Evolutionary conservation across 1,140 invertebrate genomes (phyloP).

Genomic region (Meloidogyne floridensis): DNA sequence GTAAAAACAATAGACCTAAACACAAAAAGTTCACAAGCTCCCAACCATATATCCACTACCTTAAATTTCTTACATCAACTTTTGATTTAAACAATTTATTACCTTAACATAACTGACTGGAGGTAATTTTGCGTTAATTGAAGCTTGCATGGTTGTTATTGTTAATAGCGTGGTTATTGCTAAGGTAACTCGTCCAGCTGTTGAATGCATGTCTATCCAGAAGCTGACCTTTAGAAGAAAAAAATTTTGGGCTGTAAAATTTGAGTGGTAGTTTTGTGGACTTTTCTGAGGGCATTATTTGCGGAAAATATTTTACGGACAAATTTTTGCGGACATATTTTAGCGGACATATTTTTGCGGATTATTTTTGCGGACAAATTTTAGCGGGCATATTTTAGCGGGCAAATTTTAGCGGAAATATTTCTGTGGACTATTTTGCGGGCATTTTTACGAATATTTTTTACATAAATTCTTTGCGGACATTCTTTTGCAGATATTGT

Average conservation of each 20-base stretch:
- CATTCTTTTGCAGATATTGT: not conserved
- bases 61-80: not conserved
- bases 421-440: no score
- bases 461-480: no score
- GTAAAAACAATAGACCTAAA: constrained; percentile 31
- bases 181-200: constrained; percentile 52
- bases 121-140: constrained; percentile 85
- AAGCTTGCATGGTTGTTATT: constrained; percentile 55
- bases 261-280: not conserved
- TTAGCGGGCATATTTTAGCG: no score
- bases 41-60: constrained; percentile 91
- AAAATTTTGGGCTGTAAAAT: not conserved
- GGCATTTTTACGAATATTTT: no score
- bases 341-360: no score
- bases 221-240: constrained; percentile 39
- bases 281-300: no score
- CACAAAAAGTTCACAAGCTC: constrained; percentile 66
- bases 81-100: not conserved
- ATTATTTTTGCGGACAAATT: no score
- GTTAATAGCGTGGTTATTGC: constrained; percentile 53
- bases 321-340: no score
- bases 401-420: no score
- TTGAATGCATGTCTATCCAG: constrained; percentile 51
- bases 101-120: constrained; percentile 75
- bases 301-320: no score